Evolutionary conservation across 2,797 vertebrate genomes (phyloP), one percentile per base, ranked within the genome.

Genomic region (Gorsachius magnificus): DNA sequence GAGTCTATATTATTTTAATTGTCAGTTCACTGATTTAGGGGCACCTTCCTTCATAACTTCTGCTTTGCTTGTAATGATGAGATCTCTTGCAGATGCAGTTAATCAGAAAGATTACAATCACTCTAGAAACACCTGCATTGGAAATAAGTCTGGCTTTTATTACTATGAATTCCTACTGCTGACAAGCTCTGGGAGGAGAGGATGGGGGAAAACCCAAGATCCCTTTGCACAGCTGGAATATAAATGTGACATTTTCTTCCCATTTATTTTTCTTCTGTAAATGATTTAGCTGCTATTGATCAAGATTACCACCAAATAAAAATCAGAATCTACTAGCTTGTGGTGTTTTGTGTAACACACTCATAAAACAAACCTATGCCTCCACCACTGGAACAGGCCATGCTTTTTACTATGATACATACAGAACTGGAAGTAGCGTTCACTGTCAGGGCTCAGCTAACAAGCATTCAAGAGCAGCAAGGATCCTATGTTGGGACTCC

Each of bases 271-370:
- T 93, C 81, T 95, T 92, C 95, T 94, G 94, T 72, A 96, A 95
- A 94, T 81, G 84, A 91, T 97, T 96, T 97, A 89, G 82, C 94
- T 91, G 87, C 80, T 94, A 96, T 95, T 96, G 95, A 97, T 97
- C 91, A 90, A 95, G 95, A 96, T 97, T 96, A 97, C 96, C 96
- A 95, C 79, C 93, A 97, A 97, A 97, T 97, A 96, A 97, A 96
- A 97, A 95, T 90, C 90, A 93, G 94, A 94, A 94, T 95, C 92
- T 91, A 85, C 94, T 93, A 80, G 79, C 91, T 92, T 70, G 95
- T 60, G 89, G 85, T 86, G 86, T 85, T 96, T 85, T 86, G 84
- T 88, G 60, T 78, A 96, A 93, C 80, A 90, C 29, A 53, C 85
- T 76, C 77, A 24, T 96, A 96, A 97, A 97, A 83, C 41, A 68